Base-by-base conservation (phyloP, 2,113 vertebrate genomes). In the Choloepus hoffmanni region DNA sequence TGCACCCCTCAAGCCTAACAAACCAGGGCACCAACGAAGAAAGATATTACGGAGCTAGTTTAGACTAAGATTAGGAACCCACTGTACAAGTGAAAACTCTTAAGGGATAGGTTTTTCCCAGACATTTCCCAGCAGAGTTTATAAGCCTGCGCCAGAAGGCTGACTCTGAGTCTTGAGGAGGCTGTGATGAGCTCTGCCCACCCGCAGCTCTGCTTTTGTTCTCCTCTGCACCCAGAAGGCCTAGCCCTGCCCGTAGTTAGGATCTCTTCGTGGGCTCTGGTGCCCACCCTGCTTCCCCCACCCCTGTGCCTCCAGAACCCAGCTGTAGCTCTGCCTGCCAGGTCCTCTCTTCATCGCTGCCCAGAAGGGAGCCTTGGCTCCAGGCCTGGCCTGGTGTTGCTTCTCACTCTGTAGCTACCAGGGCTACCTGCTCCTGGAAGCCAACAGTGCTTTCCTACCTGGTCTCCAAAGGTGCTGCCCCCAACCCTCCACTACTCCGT, bases 151-250 rank as follows among this genome's bases (percentile, higher is more conserved):
- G 76, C 67, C 53, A 24, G n/a, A n/a, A 62, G 55, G 26, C 24
- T 7, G 8, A 18, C 4, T 82, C 79, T 50, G 72, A 9, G 21
- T 36, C 33, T 26, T 1, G 5, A 3, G 30, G 23, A 45, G 8
- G 48, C 53, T 12, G 26, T 45, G 55, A 15, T 6, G 4, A 58
- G 55, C 55, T 58, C 55, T 21, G 19, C 19, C 55, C 55, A 5
- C 18, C 14, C 4, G 18, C n/a, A 0, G 1, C 45, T 53, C 74
- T 55, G 26, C 0, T 0, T 33, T 48, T 18, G 7, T 24, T 33
- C 67, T 86, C 76, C 40, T 58, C 21, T 36, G 33, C 65, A 90
- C 81, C 45, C 36, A 82, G 83, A 76, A 43, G 36, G 24, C 50
- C 13, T 5, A 28, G 33, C 43, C 15, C 67, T 23, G 2, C 43